Evolutionary conservation across 2,113 vertebrate genomes (phyloP).

Genomic region (Hippocampus mohnikei): DNA sequence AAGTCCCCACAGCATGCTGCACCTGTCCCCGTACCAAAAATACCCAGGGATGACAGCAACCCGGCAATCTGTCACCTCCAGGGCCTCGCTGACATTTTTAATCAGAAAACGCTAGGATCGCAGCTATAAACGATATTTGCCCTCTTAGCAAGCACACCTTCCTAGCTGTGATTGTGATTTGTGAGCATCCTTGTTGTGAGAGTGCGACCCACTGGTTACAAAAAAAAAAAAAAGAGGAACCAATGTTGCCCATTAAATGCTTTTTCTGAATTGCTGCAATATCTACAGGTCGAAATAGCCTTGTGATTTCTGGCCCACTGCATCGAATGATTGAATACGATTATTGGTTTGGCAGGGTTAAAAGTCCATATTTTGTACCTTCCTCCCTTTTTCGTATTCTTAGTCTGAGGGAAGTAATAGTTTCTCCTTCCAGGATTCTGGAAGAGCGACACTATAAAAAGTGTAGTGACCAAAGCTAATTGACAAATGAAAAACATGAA

Average conservation of each 20-base stretch:
- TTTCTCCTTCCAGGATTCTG: slow-evolving; percentile 39
- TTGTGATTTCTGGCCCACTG: slow-evolving; percentile 49
- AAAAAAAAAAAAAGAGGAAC: slow-evolving; percentile 45
- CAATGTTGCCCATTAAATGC: slow-evolving; percentile 43
- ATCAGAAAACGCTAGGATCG: slow-evolving; percentile 70
- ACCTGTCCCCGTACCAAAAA: slow-evolving; percentile 73
- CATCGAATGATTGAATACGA: slow-evolving; percentile 65
- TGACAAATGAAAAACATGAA: too few species aligned
- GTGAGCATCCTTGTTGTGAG: slow-evolving; percentile 37
- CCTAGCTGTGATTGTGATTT: slow-evolving; percentile 49
- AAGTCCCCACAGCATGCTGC: slow-evolving; percentile 63
- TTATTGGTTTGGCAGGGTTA: slow-evolving; percentile 64
- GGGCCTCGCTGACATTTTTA: slow-evolving; percentile 70
- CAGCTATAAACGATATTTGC: slow-evolving; percentile 60
- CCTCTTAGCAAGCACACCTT: slow-evolving; percentile 57
- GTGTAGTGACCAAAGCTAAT: slow-evolving; percentile 19
- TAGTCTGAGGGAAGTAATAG: slow-evolving; percentile 57
- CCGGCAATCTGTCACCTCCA: slow-evolving; percentile 71
- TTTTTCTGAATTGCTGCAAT: slow-evolving; percentile 34
- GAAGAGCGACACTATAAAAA: slow-evolving; percentile 32
- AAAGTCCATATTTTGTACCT: slow-evolving; percentile 53
- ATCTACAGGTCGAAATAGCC: slow-evolving; percentile 33
- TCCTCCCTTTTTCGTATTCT: slow-evolving; percentile 57
- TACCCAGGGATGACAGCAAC: slow-evolving; percentile 64
- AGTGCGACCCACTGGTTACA: slow-evolving; percentile 35